A percentile compares a stretch with the other conserved stretches of the same genome.
Conservation (phyloP, 2,113 vertebrate species). For the Cynopterus brachyotis region DNA sequence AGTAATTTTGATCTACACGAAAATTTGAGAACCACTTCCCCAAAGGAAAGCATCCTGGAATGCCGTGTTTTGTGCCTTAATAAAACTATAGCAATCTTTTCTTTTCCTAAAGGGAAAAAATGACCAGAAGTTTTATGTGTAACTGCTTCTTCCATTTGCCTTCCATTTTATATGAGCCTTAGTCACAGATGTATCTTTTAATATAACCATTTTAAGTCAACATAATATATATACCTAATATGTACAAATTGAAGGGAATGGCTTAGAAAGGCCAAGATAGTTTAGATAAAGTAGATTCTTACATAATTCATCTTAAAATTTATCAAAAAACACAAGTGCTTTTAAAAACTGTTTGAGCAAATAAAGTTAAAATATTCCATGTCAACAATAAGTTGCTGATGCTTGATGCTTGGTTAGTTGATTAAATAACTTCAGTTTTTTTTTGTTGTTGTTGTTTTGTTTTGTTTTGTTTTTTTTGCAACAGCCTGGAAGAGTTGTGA, state of each 20-base stretch:
- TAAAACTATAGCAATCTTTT: background rate
- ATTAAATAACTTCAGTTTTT: conserved; percentile 32
- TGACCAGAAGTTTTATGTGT: conserved; percentile 12
- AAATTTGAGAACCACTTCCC: background rate
- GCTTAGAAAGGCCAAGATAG: background rate
- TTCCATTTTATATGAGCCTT: conserved; percentile 6
- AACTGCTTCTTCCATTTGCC: conserved; percentile 4
- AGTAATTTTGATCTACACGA: background rate
- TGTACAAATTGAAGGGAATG: background rate
- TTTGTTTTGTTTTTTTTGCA: conserved; percentile 55
- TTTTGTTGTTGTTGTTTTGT: background rate
- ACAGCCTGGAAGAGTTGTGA: conserved; percentile 98
- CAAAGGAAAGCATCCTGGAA: background rate
- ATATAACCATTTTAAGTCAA: conserved; percentile 6
- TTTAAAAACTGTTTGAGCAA: background rate
- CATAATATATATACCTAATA: conserved; percentile 47
- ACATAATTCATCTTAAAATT: conserved; percentile 32
- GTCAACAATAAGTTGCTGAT: conserved; percentile 46
- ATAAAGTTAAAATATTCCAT: conserved; percentile 33
- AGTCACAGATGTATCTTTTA: conserved; percentile 7
- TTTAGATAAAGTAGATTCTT: conserved; percentile 1
- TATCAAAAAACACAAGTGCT: conserved; percentile 31
- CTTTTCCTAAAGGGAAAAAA: background rate
- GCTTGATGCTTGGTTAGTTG: conserved; percentile 23
- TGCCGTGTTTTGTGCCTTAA: background rate